Evolutionary conservation across 2,113 vertebrate genomes (phyloP).

Genomic region (Climacteris rufus): DNA sequence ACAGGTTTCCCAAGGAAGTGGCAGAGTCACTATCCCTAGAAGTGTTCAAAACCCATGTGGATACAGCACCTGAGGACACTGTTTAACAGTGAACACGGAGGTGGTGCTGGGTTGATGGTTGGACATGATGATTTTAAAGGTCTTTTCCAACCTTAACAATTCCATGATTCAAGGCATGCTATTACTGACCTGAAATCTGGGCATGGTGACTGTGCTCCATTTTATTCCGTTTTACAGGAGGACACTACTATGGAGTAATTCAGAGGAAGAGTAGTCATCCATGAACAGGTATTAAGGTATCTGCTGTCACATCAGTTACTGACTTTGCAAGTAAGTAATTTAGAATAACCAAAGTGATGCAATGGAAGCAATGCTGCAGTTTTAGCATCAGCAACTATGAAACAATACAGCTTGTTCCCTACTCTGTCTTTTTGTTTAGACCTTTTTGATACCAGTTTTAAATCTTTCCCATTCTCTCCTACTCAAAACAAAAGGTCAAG

Average conservation of each 20-base stretch:
- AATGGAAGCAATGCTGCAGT: neutral
- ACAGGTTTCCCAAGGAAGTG: neutral
- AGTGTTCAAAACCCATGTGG: neutral
- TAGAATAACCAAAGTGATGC: neutral
- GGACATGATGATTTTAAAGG: neutral
- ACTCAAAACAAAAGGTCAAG: neutral
- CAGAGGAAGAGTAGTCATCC: neutral
- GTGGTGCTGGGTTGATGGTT: neutral
- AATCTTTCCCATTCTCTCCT: neutral
- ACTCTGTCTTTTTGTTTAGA: neutral
- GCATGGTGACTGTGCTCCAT: neutral
- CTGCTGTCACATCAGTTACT: neutral
- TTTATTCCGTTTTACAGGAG: neutral
- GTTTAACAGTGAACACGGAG: neutral
- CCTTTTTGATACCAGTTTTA: neutral
- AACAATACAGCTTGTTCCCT: neutral
- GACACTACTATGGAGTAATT: neutral
- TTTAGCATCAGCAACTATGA: neutral
- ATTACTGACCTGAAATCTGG: neutral
- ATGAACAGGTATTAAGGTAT: neutral
- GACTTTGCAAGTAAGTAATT: neutral
- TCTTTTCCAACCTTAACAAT: neutral
- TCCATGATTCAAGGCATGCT: neutral
- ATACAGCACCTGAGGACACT: neutral
- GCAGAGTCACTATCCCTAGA: neutral